Conservation (phyloP, 1,140 invertebrate genomes). For the Bombus affinis region DNA sequence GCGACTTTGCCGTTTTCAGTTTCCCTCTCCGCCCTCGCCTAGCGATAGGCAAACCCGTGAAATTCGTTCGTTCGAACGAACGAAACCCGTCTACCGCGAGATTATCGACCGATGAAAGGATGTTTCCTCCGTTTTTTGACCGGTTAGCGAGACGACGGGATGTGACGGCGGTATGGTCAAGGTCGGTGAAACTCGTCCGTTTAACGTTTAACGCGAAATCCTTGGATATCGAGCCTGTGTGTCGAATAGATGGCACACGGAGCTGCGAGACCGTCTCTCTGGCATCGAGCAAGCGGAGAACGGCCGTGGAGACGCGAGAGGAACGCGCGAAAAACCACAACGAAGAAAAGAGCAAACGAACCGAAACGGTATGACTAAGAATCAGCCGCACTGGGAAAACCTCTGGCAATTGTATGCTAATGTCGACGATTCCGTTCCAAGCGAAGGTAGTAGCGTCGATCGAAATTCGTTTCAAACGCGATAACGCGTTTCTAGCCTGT, state of each 20-base stretch:
- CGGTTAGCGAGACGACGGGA: background rate
- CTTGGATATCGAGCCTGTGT: background rate
- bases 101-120: constrained; percentile 3
- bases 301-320: background rate
- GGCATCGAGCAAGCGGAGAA: background rate
- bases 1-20: background rate
- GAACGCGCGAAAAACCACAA: constrained; percentile 11
- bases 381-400: constrained; percentile 27
- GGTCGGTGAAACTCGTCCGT: constrained; percentile 40
- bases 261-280: background rate
- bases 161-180: constrained; percentile 14
- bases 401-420: constrained; percentile 15
- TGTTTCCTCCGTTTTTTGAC: background rate
- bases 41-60: background rate
- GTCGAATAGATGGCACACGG: background rate
- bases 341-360: constrained; percentile 23
- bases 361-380: constrained; percentile 23
- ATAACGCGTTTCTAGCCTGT: background rate
- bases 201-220: constrained; percentile 34
- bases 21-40: no score
- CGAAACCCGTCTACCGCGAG: background rate
- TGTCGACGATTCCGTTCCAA: background rate
- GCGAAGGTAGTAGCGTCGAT: background rate
- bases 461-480: background rate
- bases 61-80: background rate